A percentile compares a stretch with the other conserved stretches of the same genome.
Conservation (phyloP, 1,140 invertebrate genomes). For the Musca domestica region DNA sequence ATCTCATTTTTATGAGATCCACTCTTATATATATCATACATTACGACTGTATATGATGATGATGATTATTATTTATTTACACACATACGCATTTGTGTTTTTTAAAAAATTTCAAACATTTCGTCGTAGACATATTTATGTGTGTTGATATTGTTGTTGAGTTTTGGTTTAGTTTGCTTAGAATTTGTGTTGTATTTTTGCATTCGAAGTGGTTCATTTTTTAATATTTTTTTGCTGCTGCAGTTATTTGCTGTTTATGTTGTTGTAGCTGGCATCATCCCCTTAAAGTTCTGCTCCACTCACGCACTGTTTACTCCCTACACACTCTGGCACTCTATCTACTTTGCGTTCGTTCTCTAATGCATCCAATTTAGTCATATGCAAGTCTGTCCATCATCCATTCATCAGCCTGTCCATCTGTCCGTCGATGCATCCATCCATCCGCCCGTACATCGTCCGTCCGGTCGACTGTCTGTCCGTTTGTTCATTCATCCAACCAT, state of each 20-base stretch:
- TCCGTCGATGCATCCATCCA: not conserved
- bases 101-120: not conserved
- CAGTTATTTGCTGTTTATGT: not conserved
- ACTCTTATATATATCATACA: too few relatives aligned
- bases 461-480: not conserved
- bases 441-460: not conserved
- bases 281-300: not conserved
- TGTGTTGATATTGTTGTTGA: constrained; percentile 32
- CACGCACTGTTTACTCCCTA: not conserved
- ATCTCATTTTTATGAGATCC: too few relatives aligned
- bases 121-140: constrained; percentile 24
- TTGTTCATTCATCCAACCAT: not conserved
- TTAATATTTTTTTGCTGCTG: not conserved
- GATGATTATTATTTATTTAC: not conserved
- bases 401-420: not conserved
- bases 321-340: not conserved
- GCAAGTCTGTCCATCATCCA: not conserved
- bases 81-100: constrained; percentile 5
- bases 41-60: too few relatives aligned
- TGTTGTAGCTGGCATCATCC: not conserved
- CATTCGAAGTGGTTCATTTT: constrained; percentile 6
- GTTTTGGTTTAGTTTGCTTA: constrained; percentile 30
- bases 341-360: constrained; percentile 2
- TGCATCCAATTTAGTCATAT: constrained; percentile 19
- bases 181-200: not conserved